Evolutionary conservation across 2,888 invertebrate genomes (phyloP), one percentile per base, ranked within the genome.

Genomic region (Spicauda simplicius): DNA sequence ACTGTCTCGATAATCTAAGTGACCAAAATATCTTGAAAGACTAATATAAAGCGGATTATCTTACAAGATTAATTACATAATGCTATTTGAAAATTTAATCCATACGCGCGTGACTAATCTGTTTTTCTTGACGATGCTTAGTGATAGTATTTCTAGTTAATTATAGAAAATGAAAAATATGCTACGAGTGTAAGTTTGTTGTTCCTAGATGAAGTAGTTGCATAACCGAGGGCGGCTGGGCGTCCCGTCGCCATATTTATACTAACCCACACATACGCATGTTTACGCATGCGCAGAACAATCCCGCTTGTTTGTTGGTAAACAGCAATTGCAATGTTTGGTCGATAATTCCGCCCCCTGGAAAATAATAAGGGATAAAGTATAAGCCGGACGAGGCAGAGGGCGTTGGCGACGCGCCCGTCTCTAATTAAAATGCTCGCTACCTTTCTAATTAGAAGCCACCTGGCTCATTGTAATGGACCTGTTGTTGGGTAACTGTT

Each of bases 191-290:
- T 45, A n/a, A 45, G 45, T 45, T 53, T 53, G 33, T 30, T 84
- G 84, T 84, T 85, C 84, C 84, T 83, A 80, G 83, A 86, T 81
- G 80, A 82, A 83, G 72, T 73, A 79, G 82, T 89, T 90, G 87
- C 87, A 88, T 91, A 90, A 91, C 85, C 80, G 70, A 76, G 80
- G 82, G 76, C 76, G 82, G 77, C 75, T 76, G 75, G 81, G 82
- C 78, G 80, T 79, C 77, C 74, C 78, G 80, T 76, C 81, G 80
- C 78, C 80, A 72, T 77, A 77, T 76, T 77, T 81, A 82, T 80
- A 78, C 70, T 41, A 54, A 75, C 77, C 10, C 76, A 74, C 76
- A 77, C 74, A 67, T 18, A 37, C 37, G 60, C 48, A 45, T 16
- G 25, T 20, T 48, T 50, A 69, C 80, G 81, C 82, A 81, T 80